A percentile compares a stretch with the other conserved stretches of the same genome.
phyloP scores from a whole-genome alignment of 2,888 invertebrate genomes.

The Dendrolimus houi region DNA sequence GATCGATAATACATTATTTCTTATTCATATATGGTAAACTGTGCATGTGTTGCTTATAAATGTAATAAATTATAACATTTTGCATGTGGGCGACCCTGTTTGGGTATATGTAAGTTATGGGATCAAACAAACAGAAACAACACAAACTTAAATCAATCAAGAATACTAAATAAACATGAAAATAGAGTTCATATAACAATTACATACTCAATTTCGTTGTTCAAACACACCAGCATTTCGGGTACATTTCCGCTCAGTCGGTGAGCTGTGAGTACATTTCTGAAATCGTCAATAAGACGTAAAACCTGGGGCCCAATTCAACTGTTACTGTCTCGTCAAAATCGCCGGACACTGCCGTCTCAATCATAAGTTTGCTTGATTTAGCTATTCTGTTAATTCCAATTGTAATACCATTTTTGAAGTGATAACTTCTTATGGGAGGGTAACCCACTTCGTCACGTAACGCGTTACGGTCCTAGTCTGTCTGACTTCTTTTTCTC shows the following conservation, averaged over 20 bases:
- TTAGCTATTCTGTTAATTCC: too few relatives aligned
- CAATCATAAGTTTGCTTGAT: too few relatives aligned
- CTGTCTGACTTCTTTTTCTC: too few relatives aligned
- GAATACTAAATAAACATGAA: conserved; percentile 22
- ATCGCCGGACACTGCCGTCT: too few relatives aligned
- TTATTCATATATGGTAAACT: conserved; percentile 12
- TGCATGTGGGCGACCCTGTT: conserved; percentile 13
- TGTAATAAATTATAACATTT: conserved; percentile 15
- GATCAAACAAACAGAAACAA: conserved; percentile 13
- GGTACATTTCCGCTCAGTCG: background rate
- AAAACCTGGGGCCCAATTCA: too few relatives aligned
- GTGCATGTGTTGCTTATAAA: conserved; percentile 7
- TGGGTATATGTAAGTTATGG: conserved; percentile 17
- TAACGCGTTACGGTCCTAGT: too few relatives aligned
- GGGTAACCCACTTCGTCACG: too few relatives aligned
- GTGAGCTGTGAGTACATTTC: background rate
- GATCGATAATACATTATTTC: conserved; percentile 1
- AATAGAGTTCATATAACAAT: conserved; percentile 30
- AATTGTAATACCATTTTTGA: too few relatives aligned
- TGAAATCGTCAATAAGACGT: conserved; percentile 24
- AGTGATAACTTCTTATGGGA: too few relatives aligned
- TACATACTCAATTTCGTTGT: conserved; percentile 34
- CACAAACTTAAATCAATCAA: conserved; percentile 25
- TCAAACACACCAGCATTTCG: conserved; percentile 11
- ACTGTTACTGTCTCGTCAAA: too few relatives aligned